A percentile compares a stretch with the other conserved stretches of the same genome.
phyloP scores from a whole-genome alignment of 1,140 invertebrate genomes.

The Popillia japonica region DNA sequence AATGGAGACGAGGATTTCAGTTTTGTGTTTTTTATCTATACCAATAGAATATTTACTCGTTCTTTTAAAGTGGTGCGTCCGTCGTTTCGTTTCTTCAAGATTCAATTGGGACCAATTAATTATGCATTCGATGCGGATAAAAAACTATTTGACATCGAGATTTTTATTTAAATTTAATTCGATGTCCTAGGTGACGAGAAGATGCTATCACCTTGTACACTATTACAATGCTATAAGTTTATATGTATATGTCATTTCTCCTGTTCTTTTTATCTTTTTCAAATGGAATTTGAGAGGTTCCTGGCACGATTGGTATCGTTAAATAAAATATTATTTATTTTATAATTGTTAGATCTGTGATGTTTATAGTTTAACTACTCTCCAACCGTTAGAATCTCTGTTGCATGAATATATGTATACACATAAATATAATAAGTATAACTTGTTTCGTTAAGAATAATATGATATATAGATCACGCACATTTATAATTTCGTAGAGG shows the following conservation, averaged over 20 bases:
- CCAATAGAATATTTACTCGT: neutral
- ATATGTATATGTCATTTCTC: constrained; percentile 4
- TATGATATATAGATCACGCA: no score
- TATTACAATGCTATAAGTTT: neutral
- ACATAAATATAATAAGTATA: no score
- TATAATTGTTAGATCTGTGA: no score
- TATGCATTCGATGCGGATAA: constrained; percentile 18
- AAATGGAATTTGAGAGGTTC: constrained; percentile 12
- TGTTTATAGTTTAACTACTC: no score
- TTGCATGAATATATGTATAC: no score
- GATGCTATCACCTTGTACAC: neutral
- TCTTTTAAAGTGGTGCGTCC: constrained; percentile 18
- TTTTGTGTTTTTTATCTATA: constrained; percentile 8
- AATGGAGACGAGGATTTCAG: constrained; percentile 21
- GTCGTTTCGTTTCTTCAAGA: neutral
- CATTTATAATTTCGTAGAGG: no score
- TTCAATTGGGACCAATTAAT: constrained; percentile 30
- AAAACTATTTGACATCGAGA: constrained; percentile 15
- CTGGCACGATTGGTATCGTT: neutral
- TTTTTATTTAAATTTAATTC: constrained; percentile 32
- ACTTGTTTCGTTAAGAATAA: no score
- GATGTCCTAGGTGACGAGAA: neutral
- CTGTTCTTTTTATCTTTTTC: constrained; percentile 2
- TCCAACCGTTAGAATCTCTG: no score
- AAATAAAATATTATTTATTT: neutral